Percentiles rank a stretch among this genome's conserved stretches.
phyloP scores from a whole-genome alignment of 2,888 invertebrate genomes.

The Erebia epiphron region DNA sequence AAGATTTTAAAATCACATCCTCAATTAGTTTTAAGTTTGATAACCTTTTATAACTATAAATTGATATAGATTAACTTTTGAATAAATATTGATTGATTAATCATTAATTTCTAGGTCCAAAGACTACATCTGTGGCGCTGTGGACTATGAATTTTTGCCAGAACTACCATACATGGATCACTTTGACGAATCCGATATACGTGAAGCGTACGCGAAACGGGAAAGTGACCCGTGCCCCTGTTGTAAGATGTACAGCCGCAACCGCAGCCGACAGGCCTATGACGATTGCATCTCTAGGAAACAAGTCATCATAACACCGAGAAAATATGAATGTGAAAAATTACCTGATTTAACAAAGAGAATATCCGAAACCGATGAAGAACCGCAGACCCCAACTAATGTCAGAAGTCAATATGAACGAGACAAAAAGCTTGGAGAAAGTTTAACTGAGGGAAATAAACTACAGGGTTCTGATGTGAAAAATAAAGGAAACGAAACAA shows the following conservation, averaged over 20 bases:
- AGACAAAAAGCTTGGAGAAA: neutral
- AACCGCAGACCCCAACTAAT: neutral
- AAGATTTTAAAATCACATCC: too few relatives aligned
- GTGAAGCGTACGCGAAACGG: neutral
- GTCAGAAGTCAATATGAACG: neutral
- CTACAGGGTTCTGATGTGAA: too few relatives aligned
- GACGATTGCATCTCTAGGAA: neutral
- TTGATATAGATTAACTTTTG: too few relatives aligned
- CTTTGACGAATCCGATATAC: neutral
- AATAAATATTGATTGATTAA: too few relatives aligned
- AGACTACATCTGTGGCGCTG: neutral
- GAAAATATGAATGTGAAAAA: neutral
- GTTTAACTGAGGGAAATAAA: neutral
- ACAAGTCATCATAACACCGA: neutral
- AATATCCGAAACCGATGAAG: neutral
- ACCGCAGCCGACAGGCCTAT: neutral
- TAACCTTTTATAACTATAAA: too few relatives aligned
- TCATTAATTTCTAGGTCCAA: neutral
- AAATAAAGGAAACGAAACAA: too few relatives aligned
- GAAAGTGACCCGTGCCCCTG: neutral
- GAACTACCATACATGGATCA: conserved; percentile 2
- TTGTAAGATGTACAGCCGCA: neutral
- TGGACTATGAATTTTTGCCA: conserved; percentile 5
- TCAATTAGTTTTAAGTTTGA: too few relatives aligned
- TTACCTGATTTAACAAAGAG: neutral